Conservation (phyloP, 2,797 vertebrate genomes). For the Cynopterus sphinx region DNA sequence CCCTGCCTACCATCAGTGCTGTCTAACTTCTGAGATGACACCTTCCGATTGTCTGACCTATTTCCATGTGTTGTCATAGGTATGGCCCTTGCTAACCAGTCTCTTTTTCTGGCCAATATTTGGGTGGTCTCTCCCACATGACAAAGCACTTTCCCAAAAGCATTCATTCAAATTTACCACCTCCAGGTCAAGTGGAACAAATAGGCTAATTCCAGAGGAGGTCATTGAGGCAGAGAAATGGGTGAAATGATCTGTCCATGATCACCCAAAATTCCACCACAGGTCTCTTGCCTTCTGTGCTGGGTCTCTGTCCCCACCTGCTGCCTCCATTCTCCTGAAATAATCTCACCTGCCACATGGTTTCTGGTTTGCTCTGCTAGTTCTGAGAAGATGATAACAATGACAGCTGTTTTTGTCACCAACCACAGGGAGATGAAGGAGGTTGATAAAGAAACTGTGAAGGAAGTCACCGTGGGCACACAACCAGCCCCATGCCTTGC, state of each 20-base stretch:
- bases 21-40: not conserved
- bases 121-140: not conserved
- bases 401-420: not conserved
- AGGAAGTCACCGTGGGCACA: slow-evolving; percentile 46
- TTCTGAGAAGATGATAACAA: not conserved
- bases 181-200: not conserved
- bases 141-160: not conserved
- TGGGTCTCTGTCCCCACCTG: not conserved
- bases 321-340: not conserved
- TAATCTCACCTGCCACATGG: too few relatives aligned
- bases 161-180: not conserved
- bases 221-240: not conserved
- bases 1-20: not conserved
- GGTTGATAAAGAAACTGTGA: not conserved
- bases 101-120: not conserved
- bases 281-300: rapidly evolving
- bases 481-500: not conserved
- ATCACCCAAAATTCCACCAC: not conserved
- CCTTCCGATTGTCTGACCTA: not conserved
- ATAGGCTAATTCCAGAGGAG: not conserved
- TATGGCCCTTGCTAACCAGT: not conserved
- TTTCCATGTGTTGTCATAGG: not conserved
- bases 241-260: too few relatives aligned
- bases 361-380: not conserved
- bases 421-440: not conserved